A percentile compares a stretch with the other conserved stretches of the same genome.
phyloP scores from a whole-genome alignment of 2,888 invertebrate genomes.

The Sympetrum striolatum region DNA sequence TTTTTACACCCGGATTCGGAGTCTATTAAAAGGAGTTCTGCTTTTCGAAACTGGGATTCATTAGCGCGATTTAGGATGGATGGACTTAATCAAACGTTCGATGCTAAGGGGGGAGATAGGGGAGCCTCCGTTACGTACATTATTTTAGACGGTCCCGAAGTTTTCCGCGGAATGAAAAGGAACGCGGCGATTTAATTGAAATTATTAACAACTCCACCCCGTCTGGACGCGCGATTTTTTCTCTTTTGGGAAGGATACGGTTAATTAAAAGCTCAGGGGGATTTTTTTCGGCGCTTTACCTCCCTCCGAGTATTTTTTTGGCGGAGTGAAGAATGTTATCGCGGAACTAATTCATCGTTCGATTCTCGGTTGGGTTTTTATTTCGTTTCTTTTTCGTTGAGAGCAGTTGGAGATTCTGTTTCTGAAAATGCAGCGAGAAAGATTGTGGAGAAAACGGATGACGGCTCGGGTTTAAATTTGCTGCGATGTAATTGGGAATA shows the following conservation, averaged over 20 bases:
- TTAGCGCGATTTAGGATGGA: neutral
- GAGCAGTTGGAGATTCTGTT: neutral
- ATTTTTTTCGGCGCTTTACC: neutral
- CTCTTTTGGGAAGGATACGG: neutral
- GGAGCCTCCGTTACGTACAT: neutral
- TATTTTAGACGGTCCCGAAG: neutral
- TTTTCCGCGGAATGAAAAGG: neutral
- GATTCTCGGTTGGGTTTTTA: neutral
- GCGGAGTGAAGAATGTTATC: neutral
- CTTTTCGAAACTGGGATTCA: neutral
- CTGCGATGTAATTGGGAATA: too few species aligned
- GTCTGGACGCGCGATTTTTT: neutral
- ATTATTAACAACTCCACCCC: neutral
- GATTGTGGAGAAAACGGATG: too few species aligned
- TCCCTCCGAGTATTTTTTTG: neutral
- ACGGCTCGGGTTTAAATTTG: too few species aligned
- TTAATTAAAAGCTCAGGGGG: neutral
- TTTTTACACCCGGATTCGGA: neutral
- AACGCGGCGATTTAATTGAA: neutral
- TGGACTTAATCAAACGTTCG: neutral
- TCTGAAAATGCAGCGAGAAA: neutral
- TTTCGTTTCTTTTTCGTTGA: neutral
- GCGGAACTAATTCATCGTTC: neutral
- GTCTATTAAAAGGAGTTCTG: neutral
- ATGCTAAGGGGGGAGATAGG: neutral